A percentile compares a stretch with the other conserved stretches of the same genome.
Evolutionary conservation across 2,888 invertebrate genomes (phyloP).

Genomic region (Masnerella sp.): DNA sequence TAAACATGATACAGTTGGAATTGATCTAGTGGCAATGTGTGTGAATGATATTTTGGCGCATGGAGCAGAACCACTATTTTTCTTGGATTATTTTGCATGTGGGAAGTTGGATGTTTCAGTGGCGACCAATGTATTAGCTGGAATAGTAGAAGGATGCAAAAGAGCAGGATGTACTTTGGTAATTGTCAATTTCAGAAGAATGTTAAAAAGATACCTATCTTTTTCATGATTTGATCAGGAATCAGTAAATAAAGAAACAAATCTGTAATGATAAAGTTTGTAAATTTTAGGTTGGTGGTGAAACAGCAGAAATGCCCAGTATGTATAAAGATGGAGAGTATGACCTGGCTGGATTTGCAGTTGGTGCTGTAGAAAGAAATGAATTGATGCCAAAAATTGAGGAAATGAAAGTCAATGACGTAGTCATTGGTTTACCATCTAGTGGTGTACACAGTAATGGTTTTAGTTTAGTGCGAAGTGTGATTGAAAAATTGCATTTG

Average conservation of each 20-base stretch:
- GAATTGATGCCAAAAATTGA: constrained; percentile 85
- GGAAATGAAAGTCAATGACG: constrained; percentile 86
- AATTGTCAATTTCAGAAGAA: too few relatives aligned
- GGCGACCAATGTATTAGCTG: constrained; percentile 88
- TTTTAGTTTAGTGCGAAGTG: constrained; percentile 91
- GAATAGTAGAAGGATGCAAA: constrained; percentile 92
- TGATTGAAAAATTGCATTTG: constrained; percentile 84
- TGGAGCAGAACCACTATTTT: constrained; percentile 96
- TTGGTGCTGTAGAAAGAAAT: constrained; percentile 92
- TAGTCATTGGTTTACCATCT: constrained; percentile 91
- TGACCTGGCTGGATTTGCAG: constrained; percentile 97
- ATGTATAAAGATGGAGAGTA: constrained; percentile 93
- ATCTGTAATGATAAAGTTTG: too few relatives aligned
- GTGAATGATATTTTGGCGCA: constrained; percentile 97
- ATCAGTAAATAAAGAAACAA: too few relatives aligned
- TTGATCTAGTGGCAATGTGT: constrained; percentile 98
- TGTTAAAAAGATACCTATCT: too few relatives aligned
- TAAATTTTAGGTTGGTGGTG: constrained; percentile 89
- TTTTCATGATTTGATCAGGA: too few relatives aligned
- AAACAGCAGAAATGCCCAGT: constrained; percentile 98
- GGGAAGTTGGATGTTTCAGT: constrained; percentile 88
- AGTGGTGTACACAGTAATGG: constrained; percentile 97
- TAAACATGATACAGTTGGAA: constrained; percentile 91
- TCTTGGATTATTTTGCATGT: constrained; percentile 97
- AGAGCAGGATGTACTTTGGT: constrained; percentile 93